Evolutionary conservation across 2,888 invertebrate species (phyloP), one percentile per base, ranked within the genome.

Genomic region (Yponomeuta sedellus): DNA sequence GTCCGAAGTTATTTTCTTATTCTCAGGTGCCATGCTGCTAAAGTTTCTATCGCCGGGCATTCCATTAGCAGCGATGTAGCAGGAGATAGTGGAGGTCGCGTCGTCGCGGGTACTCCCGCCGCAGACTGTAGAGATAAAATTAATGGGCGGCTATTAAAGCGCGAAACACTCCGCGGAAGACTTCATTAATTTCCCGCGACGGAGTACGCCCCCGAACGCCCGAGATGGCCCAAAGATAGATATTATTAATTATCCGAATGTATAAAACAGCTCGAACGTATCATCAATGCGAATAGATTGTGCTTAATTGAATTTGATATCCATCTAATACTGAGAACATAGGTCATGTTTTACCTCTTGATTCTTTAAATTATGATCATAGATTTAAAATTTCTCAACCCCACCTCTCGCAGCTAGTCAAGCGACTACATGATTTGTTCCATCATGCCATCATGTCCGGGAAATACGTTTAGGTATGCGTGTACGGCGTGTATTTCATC

Each of bases 121-220:
- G 58, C 58, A 58, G 58, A 58, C 20, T 58, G 81, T 85, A 82
- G 82, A 85, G 89, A 88, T 90, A 87, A 88, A 86, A 89, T 89
- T 89, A 88, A 89, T 88, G 77, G 84, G 78, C 12, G 16, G 77
- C 87, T 81, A 89, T 90, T 88, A 88, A 87, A 86, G 77, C 78
- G 83, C 85, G 85, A 87, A 88, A 85, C 83, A 79, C 82, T 83
- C 83, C 75, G 76, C 81, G 83, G 83, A 89, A 88, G 87, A 88
- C 85, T 89, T 88, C 87, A 89, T 90, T 89, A 88, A 89, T 90
- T 88, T 85, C 78, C 80, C 79, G 78, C 82, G 76, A 82, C 78
- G 77, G 78, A 79, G 72, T 78, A 82, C 88, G 87, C 89, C 88
- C 85, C 81, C 77, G 82, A 83, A 85, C 78, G 76, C 79, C 76